Percentiles rank a stretch among this genome's conserved stretches.
Evolutionary conservation across 1,140 invertebrate genomes (phyloP).

Genomic region (Ceratina calcarata): DNA sequence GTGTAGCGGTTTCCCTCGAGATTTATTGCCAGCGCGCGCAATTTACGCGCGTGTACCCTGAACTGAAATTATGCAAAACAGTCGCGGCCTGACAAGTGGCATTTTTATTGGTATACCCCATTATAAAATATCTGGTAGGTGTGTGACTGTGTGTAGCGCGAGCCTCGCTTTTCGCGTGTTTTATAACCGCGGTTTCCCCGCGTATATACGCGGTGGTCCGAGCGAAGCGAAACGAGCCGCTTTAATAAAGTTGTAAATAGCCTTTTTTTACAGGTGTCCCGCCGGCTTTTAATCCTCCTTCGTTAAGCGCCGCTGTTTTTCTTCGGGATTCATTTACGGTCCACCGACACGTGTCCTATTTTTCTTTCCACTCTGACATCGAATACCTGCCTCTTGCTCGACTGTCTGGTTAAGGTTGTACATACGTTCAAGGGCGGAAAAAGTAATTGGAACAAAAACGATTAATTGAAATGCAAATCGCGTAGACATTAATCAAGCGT

Average conservation of each 20-base stretch:
- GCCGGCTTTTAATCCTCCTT: slow-evolving; percentile 11
- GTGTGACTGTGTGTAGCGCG: neutral
- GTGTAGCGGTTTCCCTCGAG: slow-evolving; percentile 34
- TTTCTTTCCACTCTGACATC: neutral
- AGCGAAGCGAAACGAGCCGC: neutral
- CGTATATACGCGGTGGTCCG: neutral
- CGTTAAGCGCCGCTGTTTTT: slow-evolving; percentile 13
- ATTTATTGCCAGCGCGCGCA: slow-evolving; percentile 34
- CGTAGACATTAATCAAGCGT: neutral
- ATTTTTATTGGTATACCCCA: slow-evolving; percentile 30
- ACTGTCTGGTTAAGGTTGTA: neutral
- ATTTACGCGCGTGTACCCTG: slow-evolving; percentile 46
- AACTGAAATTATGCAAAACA: slow-evolving; percentile 48
- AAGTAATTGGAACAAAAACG: neutral
- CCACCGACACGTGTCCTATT: slow-evolving; percentile 6
- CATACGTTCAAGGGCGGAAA: neutral
- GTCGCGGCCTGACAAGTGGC: slow-evolving; percentile 17
- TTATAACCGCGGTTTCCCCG: neutral
- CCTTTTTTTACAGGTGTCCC: slow-evolving; percentile 35
- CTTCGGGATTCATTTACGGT: neutral
- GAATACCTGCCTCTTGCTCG: neutral
- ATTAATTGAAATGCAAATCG: neutral
- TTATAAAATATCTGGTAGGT: slow-evolving; percentile 29
- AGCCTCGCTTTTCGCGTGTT: slow-evolving; percentile 5
- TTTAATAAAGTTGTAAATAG: slow-evolving; percentile 36